Evolutionary conservation across 2,888 invertebrate species (phyloP).

Genomic region (Lobophora halterata): DNA sequence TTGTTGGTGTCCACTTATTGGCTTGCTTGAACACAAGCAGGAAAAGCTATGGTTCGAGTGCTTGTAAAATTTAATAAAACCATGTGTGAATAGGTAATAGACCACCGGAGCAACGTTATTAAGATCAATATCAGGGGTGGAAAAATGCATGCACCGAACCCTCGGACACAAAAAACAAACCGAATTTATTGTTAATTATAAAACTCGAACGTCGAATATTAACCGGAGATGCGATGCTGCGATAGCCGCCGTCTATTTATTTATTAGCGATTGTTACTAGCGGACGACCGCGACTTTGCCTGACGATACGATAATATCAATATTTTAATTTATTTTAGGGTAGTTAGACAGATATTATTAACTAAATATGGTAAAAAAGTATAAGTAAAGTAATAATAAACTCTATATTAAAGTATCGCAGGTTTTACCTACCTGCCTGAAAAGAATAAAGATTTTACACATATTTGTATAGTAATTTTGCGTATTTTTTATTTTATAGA

Average conservation of each 20-base stretch:
- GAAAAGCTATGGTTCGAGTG: slow-evolving; percentile 10
- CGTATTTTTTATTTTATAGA: too few species aligned
- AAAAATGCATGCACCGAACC: slow-evolving; percentile 65
- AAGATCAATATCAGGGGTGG: slow-evolving; percentile 71
- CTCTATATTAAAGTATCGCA: too few species aligned
- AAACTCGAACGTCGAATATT: slow-evolving; percentile 75
- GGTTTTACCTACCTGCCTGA: too few species aligned
- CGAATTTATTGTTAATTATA: slow-evolving; percentile 81
- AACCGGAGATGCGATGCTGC: slow-evolving; percentile 70
- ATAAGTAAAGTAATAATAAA: not conserved
- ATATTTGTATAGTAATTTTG: too few species aligned
- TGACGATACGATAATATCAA: not conserved
- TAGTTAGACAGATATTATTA: too few species aligned
- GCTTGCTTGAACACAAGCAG: too few species aligned
- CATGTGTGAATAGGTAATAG: slow-evolving; percentile 40
- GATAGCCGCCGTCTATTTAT: slow-evolving; percentile 76
- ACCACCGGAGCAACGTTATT: slow-evolving; percentile 59
- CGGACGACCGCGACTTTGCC: slow-evolving; percentile 9
- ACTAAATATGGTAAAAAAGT: too few species aligned
- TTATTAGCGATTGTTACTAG: slow-evolving; percentile 53
- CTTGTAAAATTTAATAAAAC: slow-evolving; percentile 26
- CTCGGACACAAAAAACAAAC: slow-evolving; percentile 72
- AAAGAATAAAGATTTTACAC: too few species aligned
- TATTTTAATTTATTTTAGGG: too few species aligned
- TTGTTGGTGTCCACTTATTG: too few species aligned